Evolutionary conservation across 2,797 vertebrate genomes (phyloP).

Genomic region (Synaphobranchus kaupii): DNA sequence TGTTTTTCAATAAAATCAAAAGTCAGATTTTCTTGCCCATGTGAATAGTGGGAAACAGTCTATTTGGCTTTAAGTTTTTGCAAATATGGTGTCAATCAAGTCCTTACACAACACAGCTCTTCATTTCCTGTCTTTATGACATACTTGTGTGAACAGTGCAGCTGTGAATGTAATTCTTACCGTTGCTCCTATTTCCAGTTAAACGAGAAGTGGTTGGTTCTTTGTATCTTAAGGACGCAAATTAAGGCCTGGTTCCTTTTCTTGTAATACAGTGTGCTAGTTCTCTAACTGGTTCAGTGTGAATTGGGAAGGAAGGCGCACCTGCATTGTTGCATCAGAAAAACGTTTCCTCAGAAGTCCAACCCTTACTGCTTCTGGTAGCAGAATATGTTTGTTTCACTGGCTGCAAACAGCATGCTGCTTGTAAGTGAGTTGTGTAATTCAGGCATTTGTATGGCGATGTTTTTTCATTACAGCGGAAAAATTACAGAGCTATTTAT

Average conservation of each 20-base stretch:
- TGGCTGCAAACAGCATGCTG: not conserved
- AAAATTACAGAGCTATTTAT: not conserved
- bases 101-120: not conserved
- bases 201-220: not conserved
- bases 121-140: not conserved
- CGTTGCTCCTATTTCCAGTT: not conserved
- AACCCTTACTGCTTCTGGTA: not conserved
- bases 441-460: not conserved
- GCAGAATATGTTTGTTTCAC: not conserved
- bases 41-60: not conserved
- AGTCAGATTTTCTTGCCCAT: not conserved
- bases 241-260: not conserved
- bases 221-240: not conserved
- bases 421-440: not conserved
- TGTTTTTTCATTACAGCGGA: not conserved
- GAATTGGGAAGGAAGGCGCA: not conserved
- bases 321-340: not conserved
- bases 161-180: not conserved
- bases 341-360: not conserved
- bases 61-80: not conserved
- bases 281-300: not conserved
- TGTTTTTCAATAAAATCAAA: constrained; percentile 13
- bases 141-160: not conserved
- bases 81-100: not conserved
- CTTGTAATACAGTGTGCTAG: not conserved